These are phyloP conservation scores for Sphaerodactylus townsendi DNA, from an alignment of 2,113 vertebrate genomes.

Conservation along the genomic window DNA sequence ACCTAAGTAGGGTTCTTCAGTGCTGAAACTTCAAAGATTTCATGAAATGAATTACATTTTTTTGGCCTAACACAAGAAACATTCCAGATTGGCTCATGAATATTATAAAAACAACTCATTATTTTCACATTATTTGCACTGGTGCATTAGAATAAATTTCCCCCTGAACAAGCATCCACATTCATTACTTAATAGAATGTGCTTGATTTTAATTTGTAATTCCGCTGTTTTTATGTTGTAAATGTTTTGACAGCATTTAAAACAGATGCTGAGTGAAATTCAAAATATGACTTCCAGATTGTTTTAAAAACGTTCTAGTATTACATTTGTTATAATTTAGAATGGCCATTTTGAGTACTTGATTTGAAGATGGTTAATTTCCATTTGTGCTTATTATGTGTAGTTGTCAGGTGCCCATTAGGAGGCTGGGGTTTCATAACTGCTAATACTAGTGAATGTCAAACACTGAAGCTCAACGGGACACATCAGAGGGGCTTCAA, in stretches of 20 bases:
- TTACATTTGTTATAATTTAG: not conserved
- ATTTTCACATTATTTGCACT: too few species aligned
- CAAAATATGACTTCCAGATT: slow-evolving; percentile 21
- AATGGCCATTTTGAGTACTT: not conserved
- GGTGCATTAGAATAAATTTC: not conserved
- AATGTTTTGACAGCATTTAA: slow-evolving; percentile 20
- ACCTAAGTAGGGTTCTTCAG: not conserved
- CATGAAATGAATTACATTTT: not conserved
- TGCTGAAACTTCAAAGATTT: not conserved
- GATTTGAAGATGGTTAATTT: not conserved
- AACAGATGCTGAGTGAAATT: slow-evolving; percentile 24
- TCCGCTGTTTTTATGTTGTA: slow-evolving; percentile 30
- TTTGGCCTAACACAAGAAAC: not conserved
- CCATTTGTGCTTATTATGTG: too few species aligned
- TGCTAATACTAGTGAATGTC: not conserved
- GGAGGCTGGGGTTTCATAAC: not conserved
- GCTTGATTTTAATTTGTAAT: slow-evolving; percentile 23
- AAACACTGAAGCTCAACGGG: not conserved
- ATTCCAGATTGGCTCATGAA: slow-evolving; percentile 10
- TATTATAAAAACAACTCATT: not conserved
- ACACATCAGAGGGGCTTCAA: not conserved
- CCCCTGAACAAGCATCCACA: slow-evolving; percentile 6
- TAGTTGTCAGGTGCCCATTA: not conserved
- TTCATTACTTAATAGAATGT: slow-evolving; percentile 23
- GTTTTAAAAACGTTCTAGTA: not conserved